phyloP scores from a whole-genome alignment of 2,797 vertebrate species.

The Mormyrus proboscirostris region DNA sequence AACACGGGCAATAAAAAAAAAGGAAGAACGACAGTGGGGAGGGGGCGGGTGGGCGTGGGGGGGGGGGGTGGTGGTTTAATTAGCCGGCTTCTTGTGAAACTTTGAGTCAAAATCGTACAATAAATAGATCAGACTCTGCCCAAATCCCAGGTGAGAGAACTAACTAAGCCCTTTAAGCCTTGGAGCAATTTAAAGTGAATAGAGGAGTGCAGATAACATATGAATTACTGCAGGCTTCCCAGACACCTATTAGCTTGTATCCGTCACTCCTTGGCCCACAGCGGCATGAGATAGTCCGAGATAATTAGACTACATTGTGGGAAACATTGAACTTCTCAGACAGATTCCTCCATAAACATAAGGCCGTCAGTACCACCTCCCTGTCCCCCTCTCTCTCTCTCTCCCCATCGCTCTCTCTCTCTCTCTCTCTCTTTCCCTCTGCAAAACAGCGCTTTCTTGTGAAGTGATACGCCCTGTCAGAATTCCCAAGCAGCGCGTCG shows the following conservation, averaged over 20 bases:
- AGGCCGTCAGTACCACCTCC: neutral
- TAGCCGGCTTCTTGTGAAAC: slow-evolving; percentile 61
- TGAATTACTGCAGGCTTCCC: slow-evolving; percentile 41
- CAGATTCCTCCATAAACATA: slow-evolving; percentile 26
- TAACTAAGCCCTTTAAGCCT: slow-evolving; percentile 59
- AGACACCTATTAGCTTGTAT: slow-evolving; percentile 49
- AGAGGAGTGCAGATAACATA: slow-evolving; percentile 45
- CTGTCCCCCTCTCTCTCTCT: neutral
- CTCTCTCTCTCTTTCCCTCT: neutral
- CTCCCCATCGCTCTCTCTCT: neutral
- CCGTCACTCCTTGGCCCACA: slow-evolving; percentile 29
- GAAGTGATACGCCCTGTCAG: slow-evolving; percentile 28
- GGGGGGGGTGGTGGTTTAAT: slow-evolving; percentile 53
- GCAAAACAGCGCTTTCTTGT: slow-evolving; percentile 12
- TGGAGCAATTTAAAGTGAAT: slow-evolving; percentile 66
- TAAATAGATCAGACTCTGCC: slow-evolving; percentile 56
- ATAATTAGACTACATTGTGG: slow-evolving; percentile 48
- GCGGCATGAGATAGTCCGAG: slow-evolving; percentile 30
- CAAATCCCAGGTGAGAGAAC: slow-evolving; percentile 60
- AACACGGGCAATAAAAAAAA: slow-evolving; percentile 36
- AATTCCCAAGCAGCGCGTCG: slow-evolving; percentile 35
- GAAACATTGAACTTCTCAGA: slow-evolving; percentile 35
- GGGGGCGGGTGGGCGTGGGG: slow-evolving; percentile 30
- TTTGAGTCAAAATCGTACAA: slow-evolving; percentile 57
- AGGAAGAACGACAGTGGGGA: slow-evolving; percentile 30